A percentile compares a stretch with the other conserved stretches of the same genome.
These are phyloP conservation scores for Rousettus madagascariensis DNA, from an alignment of 2,797 vertebrate species.

Conservation along the genomic window DNA sequence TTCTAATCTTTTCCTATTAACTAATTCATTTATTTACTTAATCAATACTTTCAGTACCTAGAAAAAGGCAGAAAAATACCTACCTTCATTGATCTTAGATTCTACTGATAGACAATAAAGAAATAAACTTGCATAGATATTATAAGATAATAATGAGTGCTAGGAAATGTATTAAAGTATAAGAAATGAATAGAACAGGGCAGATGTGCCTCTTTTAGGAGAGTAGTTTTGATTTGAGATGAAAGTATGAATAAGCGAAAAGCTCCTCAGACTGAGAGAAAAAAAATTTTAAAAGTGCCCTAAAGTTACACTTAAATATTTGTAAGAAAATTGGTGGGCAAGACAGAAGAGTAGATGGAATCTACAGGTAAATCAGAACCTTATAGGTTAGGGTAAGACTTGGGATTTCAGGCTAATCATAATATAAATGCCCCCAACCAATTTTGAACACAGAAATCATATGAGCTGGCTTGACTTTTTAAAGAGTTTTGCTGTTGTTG, in stretches of 20 bases:
- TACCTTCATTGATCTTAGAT: not conserved
- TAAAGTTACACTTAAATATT: not conserved
- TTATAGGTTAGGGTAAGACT: not conserved
- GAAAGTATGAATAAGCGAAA: not conserved
- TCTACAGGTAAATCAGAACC: not conserved
- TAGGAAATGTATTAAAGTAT: not conserved
- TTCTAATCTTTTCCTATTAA: not conserved
- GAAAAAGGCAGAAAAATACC: not conserved
- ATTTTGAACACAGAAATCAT: not conserved
- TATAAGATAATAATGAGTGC: not conserved
- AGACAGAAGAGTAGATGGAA: not conserved
- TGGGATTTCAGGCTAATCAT: not conserved
- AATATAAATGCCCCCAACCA: not conserved
- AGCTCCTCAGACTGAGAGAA: not conserved
- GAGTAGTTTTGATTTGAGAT: not conserved
- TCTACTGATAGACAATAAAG: not conserved
- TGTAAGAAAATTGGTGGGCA: not conserved
- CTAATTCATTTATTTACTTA: not conserved
- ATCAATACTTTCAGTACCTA: not conserved
- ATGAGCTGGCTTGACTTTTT: not conserved
- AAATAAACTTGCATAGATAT: not conserved
- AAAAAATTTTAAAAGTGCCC: not conserved
- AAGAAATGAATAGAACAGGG: fast-evolving
- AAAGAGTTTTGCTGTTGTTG: not conserved
- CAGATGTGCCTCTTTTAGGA: too few species aligned